Percentiles rank a stretch among this genome's conserved stretches.
These are phyloP conservation scores for Diacarnus erythraeanus DNA, from an alignment of 37 sponge, comb jelly and placozoan species.

Conservation along the genomic window DNA sequence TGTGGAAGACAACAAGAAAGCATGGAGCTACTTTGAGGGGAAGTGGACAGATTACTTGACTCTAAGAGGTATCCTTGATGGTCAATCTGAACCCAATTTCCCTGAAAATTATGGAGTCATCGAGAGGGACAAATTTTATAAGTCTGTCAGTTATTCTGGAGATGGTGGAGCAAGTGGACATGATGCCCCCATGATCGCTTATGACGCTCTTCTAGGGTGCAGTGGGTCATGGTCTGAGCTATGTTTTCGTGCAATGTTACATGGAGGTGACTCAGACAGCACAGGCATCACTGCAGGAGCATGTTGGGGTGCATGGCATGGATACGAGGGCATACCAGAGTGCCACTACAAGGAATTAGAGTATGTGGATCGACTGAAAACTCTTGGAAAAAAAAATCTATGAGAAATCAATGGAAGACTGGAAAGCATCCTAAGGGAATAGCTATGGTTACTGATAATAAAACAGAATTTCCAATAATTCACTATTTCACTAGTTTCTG, in stretches of 20 bases:
- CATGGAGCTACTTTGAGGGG: constrained; percentile 76
- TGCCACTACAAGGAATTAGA: constrained; percentile 72
- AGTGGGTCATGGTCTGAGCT: constrained; percentile 71
- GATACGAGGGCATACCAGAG: constrained; percentile 63
- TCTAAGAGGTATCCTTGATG: constrained; percentile 52
- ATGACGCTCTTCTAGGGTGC: constrained; percentile 81
- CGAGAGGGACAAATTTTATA: constrained; percentile 73
- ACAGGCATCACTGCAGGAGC: constrained; percentile 84
- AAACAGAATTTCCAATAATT: too few relatives aligned
- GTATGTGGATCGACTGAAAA: constrained; percentile 59
- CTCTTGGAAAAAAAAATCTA: constrained; percentile 50
- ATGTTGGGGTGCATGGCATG: constrained; percentile 80
- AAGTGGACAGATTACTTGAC: constrained; percentile 68
- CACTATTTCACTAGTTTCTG: too few relatives aligned
- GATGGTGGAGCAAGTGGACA: constrained; percentile 89
- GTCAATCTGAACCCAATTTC: constrained; percentile 50
- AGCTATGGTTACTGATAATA: too few relatives aligned
- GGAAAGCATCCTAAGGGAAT: too few relatives aligned
- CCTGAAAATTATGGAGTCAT: constrained; percentile 49
- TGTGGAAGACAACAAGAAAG: constrained; percentile 48
- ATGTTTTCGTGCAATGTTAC: constrained; percentile 82
- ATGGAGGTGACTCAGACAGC: constrained; percentile 92
- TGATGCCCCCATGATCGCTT: constrained; percentile 93
- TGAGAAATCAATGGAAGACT: too few relatives aligned
- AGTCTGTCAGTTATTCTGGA: constrained; percentile 64